Evolutionary conservation across 2,888 invertebrate species (phyloP), one percentile per base, ranked within the genome.

Genomic region (Aleiodes leptofemur): DNA sequence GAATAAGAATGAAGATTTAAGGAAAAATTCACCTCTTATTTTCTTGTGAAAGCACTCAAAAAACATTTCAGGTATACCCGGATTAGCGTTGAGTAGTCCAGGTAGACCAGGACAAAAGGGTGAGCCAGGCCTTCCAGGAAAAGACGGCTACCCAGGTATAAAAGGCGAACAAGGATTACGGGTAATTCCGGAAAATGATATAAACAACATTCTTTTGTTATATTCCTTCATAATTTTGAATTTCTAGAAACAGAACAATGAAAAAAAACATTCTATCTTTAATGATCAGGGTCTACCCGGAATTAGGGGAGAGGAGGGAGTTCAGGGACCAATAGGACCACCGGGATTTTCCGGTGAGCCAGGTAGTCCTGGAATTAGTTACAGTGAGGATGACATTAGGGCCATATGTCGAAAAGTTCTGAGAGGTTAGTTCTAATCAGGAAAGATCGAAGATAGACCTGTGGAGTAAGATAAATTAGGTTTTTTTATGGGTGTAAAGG

Each of bases 361-460:
- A 66, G 94, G 94, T 76, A 88, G 90, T 11, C 90, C 92, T 2
- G 94, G 92, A 84, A 88, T 90, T 78, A 93, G 93, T 82, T 91
- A 94, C 79, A 91, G 93, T 0, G 96, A 96, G 87, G 90, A 91
- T 5, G 96, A 96, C 89, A 92, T 97, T 16, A 91, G 95, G 80
- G 96, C 96, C 81, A 94, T 97, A 82, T 96, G 96, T 86, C 93
- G 94, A 82, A 92, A 93, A 68, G 93, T 97, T 66, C 91, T 97
- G 64, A 92, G 95, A 92, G 96, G 96, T 96, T 90, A 86, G 83
- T 75, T 13, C 34, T 43, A 23, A 64, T 34, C 29, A 34, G 11
- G 8, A 34, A 34, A 34, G 34, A 34, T 34, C 34, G 34, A 34
- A 34, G 6, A 34, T 34, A 6, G 34, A 34, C 6, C 34, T 34